phyloP scores from a whole-genome alignment of 2,797 vertebrate species.

The Gambelia wislizenii region DNA sequence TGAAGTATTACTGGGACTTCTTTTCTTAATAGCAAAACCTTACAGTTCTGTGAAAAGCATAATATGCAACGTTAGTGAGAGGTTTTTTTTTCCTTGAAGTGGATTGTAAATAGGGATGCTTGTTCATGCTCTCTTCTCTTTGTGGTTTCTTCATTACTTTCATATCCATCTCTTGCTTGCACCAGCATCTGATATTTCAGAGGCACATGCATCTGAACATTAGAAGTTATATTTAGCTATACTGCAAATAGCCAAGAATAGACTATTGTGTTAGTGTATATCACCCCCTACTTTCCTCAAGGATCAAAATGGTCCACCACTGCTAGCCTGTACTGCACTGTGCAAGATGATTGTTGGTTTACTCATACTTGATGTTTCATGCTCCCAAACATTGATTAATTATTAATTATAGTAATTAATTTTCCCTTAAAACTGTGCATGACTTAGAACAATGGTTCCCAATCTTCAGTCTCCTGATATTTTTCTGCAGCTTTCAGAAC shows the following conservation, averaged over 20 bases:
- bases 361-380: neutral
- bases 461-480: too few relatives aligned
- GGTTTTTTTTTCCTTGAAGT: neutral
- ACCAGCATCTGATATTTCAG: slow-evolving; percentile 39
- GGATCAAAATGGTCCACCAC: neutral
- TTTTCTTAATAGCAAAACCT: neutral
- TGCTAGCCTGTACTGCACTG: neutral
- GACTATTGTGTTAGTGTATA: neutral
- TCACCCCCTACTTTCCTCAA: neutral
- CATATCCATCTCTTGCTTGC: slow-evolving; percentile 44
- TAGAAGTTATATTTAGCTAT: slow-evolving; percentile 7
- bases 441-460: neutral
- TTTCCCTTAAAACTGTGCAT: slow-evolving; percentile 40
- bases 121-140: neutral
- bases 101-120: neutral
- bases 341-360: neutral
- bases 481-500: too few relatives aligned
- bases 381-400: slow-evolving; percentile 1
- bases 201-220: neutral
- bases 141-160: slow-evolving; percentile 1
- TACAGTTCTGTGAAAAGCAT: slow-evolving; percentile 6
- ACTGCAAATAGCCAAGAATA: neutral
- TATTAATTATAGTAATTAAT: slow-evolving; percentile 31
- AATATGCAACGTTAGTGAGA: neutral
- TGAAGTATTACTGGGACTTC: neutral